Base-by-base conservation (phyloP, 2,888 invertebrate genomes). In the Noctua janthina region DNA sequence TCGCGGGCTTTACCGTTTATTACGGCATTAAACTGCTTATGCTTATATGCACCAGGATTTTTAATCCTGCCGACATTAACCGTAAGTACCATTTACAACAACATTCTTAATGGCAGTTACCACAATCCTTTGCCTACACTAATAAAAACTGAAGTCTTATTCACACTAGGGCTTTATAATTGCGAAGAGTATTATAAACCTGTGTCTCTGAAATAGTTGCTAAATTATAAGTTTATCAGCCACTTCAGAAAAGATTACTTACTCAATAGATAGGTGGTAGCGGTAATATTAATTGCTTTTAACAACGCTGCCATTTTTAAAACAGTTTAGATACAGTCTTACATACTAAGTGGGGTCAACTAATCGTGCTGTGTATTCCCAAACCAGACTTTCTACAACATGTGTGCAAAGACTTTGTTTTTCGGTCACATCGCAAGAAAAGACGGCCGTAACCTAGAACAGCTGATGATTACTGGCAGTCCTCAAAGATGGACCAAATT, bases 1-100 rank as follows among this genome's bases (percentile, higher is more conserved):
- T 81, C 81, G 77, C 68, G 75, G 67, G 75, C 43, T 70, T 69
- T 64, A 76, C 81, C 81, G 84, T 81, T 86, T 82, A 88, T 88
- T 85, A 79, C 90, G 88, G 86, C 90, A 91, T 92, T 92, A 91
- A 90, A 89, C 87, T 82, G 85, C 84, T 86, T 82, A 84, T n/a
- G n/a, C 78, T 86, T 81, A 68, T 75, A 84, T 69, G 81, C 85
- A 72, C 83, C 74, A 81, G 83, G 78, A 76, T 85, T 87, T 85
- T 87, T 77, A 88, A 86, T 87, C 78, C 82, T 70, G 74, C 67
- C 74, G 13, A 73, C 78, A 76, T 85, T 77, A 76, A 79, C 79
- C 86, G 76, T 73, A 79, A 77, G 79, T 76, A 74, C 78, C 79
- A 79, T 82, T 85, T 71, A 59, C 82, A 70, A 69, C 62, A 85